A percentile compares a stretch with the other conserved stretches of the same genome.
Conservation (phyloP, 1,140 invertebrate genomes). For the Drosophila pseudoananassae region DNA sequence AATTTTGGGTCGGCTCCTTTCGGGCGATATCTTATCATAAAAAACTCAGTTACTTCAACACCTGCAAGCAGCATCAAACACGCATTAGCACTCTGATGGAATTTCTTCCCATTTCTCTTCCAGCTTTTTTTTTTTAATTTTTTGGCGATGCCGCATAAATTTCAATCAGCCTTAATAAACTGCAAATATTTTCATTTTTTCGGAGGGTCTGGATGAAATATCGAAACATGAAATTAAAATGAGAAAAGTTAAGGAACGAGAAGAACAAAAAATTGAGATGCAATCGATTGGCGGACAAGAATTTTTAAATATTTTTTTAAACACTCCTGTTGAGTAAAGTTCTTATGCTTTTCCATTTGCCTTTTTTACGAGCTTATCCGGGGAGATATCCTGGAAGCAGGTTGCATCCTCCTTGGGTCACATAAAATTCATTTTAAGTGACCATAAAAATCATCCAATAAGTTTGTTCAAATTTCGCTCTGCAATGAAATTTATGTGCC, state of each 20-base stretch:
- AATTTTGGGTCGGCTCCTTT: conserved; percentile 17
- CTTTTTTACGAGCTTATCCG: conserved; percentile 11
- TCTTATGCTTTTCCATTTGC: conserved; percentile 20
- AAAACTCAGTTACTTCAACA: conserved; percentile 76
- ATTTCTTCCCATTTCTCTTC: conserved; percentile 44
- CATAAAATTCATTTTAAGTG: conserved; percentile 49
- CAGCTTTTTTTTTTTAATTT: neutral
- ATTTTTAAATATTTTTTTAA: conserved; percentile 44
- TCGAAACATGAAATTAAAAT: conserved; percentile 47
- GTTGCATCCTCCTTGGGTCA: neutral
- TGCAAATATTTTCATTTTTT: conserved; percentile 51
- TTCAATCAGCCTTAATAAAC: conserved; percentile 77
- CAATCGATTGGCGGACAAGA: conserved; percentile 17
- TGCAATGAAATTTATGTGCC: conserved; percentile 44
- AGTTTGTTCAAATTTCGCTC: conserved; percentile 53
- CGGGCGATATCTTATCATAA: conserved; percentile 78
- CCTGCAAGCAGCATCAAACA: conserved; percentile 73
- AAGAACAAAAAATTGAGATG: conserved; percentile 33
- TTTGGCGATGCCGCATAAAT: conserved; percentile 60
- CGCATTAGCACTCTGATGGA: conserved; percentile 71
- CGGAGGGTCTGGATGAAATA: conserved; percentile 13
- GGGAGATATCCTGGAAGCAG: neutral
- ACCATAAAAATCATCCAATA: conserved; percentile 61
- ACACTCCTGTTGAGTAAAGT: neutral
- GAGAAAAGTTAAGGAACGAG: conserved; percentile 14